phyloP scores from a whole-genome alignment of 2,888 invertebrate species.

The Muscina levida region DNA sequence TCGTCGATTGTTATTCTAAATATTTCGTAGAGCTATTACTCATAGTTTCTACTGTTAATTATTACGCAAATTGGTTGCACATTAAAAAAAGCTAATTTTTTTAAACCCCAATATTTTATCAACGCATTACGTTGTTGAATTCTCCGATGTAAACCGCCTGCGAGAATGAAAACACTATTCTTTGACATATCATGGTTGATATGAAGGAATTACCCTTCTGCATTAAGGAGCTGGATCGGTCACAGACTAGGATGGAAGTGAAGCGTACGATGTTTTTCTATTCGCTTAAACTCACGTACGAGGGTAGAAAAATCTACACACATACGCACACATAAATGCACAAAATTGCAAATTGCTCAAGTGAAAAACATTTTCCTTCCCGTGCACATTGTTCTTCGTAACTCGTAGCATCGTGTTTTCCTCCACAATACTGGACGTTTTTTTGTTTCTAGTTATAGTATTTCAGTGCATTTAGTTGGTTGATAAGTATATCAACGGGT shows the following conservation, averaged over 20 bases:
- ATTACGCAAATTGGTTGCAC: no score
- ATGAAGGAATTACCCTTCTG: constrained; percentile 15
- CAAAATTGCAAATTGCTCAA: constrained; percentile 49
- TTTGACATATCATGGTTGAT: constrained; percentile 18
- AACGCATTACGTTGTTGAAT: no score
- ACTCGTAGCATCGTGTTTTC: background rate
- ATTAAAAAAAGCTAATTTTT: no score
- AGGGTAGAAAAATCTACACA: constrained; percentile 3
- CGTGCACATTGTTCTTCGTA: constrained; percentile 20
- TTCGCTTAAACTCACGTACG: constrained; percentile 9
- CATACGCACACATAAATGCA: constrained; percentile 44
- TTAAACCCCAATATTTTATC: no score
- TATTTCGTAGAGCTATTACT: no score
- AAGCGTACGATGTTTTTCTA: background rate
- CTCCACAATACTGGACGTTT: no score
- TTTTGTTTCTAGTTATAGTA: constrained; percentile 3
- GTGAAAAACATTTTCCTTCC: constrained; percentile 53
- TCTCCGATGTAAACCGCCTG: constrained; percentile 1
- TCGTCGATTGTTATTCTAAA: no score
- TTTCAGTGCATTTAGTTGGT: constrained; percentile 45
- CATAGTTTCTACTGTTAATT: no score
- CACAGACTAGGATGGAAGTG: background rate
- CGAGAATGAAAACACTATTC: background rate
- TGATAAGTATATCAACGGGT: constrained; percentile 58
- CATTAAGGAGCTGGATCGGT: background rate